Evolutionary conservation across 2,797 vertebrate species (phyloP), one percentile per base, ranked within the genome.

Genomic region (Mormyrops attenuatus): DNA sequence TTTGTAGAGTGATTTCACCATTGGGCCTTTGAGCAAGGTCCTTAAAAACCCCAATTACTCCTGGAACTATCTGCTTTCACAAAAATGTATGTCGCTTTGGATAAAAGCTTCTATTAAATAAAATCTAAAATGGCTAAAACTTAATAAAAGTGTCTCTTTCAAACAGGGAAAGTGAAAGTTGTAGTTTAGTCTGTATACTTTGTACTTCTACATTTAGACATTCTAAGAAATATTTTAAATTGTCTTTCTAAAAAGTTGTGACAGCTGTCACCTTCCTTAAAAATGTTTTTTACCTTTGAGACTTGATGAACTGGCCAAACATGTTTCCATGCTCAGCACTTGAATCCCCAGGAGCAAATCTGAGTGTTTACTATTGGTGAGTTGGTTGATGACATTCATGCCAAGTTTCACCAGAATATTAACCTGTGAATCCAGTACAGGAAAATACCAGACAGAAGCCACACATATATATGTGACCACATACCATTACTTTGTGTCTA

Each of bases 401-500:
- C 6, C 20, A 85, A 47, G 34, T 85, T 89, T 82, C 50, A 82
- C 9, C 22, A 89, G 38, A 47, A 38, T 8, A 38, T 41, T 77
- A 77, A 38, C 26, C 73, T 85, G 22, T 26, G 49, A 50, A 49
- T 85, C 20, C 84, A 11, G 44, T 17, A 50, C 44, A 47, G n/a
- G 82, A 47, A 50, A 49, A 22, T 85, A 30, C 49, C n/a, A 52
- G 15, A 30, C 49, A 13, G 84, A 49, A 52, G 50, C 22, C 47
- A 85, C 84, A 52, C 11, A 41, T 50, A 52, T 22, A 38, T 41
- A 60, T 34, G 34, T 77, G 77, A 60, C 26, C 88, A 85, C 55
- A 89, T n/a, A 50, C 41, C 60, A 82, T 44, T 85, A 41, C 38
- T 69, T 85, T 49, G 38, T 66, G 41, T 89, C 80, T 69, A 85